Evolutionary conservation across 2,797 vertebrate species (phyloP).

Genomic region (Gastrophryne carolinensis): DNA sequence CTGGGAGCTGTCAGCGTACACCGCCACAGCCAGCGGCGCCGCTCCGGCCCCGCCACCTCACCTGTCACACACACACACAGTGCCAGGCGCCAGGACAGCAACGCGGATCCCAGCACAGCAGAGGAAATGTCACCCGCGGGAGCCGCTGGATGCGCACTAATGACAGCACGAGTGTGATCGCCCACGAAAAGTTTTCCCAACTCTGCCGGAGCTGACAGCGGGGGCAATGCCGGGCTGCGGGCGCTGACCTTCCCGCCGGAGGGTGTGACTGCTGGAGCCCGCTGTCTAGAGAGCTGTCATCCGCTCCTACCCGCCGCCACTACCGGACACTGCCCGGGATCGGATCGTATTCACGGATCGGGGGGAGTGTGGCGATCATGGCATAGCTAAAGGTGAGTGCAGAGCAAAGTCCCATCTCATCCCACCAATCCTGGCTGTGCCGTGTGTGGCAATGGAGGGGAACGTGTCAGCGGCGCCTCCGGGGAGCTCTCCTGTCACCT

Average conservation of each 20-base stretch:
- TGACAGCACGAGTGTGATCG: slow-evolving; percentile 32
- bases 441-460: too few species aligned
- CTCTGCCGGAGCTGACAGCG: slow-evolving; percentile 54
- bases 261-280: slow-evolving; percentile 45
- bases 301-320: too few species aligned
- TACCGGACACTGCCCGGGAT: too few species aligned
- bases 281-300: slow-evolving; percentile 22
- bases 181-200: slow-evolving; percentile 58
- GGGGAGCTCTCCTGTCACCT: not conserved
- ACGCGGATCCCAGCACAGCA: too few species aligned
- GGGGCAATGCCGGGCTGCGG: slow-evolving; percentile 53
- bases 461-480: too few species aligned
- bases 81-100: not conserved
- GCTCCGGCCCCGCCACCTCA: not conserved
- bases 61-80: not conserved
- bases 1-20: slow-evolving; percentile 1
- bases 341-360: too few species aligned
- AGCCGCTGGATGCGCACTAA: slow-evolving; percentile 27
- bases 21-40: too few species aligned
- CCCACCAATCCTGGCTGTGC: not conserved
- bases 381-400: slow-evolving; percentile 73
- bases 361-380: slow-evolving; percentile 68
- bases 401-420: slow-evolving; percentile 40
- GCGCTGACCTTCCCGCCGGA: slow-evolving; percentile 20
- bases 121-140: slow-evolving; percentile 18